These are phyloP conservation scores for Pseudoatta argentina DNA, from an alignment of 1,140 invertebrate genomes.

Conservation along the genomic window DNA sequence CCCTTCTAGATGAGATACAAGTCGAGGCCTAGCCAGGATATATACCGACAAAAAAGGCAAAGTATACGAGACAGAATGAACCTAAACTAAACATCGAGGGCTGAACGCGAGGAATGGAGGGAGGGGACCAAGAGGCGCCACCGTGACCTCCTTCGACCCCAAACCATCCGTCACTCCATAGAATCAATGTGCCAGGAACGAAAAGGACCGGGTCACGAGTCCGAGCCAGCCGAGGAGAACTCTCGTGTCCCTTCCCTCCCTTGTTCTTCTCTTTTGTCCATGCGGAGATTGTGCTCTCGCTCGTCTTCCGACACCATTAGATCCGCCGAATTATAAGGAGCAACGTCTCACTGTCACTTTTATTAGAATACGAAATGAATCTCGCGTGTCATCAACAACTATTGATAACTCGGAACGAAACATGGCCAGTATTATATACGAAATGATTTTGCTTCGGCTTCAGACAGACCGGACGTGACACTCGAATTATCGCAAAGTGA, in stretches of 20 bases:
- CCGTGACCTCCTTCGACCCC: constrained; percentile 74
- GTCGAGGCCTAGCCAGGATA: constrained; percentile 39
- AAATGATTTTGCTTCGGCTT: constrained; percentile 7
- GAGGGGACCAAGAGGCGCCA: constrained; percentile 70
- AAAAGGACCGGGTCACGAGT: constrained; percentile 77
- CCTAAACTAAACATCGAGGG: constrained; percentile 70
- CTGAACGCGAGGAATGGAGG: background rate
- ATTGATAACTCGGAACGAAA: constrained; percentile 46
- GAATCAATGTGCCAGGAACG: constrained; percentile 78
- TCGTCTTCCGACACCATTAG: constrained; percentile 67
- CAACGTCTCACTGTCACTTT: constrained; percentile 55
- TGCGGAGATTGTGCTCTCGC: constrained; percentile 44
- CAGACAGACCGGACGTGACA: constrained; percentile 23
- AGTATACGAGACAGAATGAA: constrained; percentile 60
- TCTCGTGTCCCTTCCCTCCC: constrained; percentile 18
- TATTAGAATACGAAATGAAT: constrained; percentile 63
- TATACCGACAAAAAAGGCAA: constrained; percentile 21
- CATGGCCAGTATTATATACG: constrained; percentile 2
- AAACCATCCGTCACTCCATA: constrained; percentile 76
- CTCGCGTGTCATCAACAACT: constrained; percentile 39
- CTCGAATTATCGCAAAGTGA: constrained; percentile 30
- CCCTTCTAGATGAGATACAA: constrained; percentile 59
- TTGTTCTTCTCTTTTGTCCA: constrained; percentile 67
- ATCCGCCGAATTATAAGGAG: constrained; percentile 56
- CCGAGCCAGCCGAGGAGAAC: constrained; percentile 59